Conservation (phyloP, 2,797 vertebrate species). For the Calcarius lapponicus region DNA sequence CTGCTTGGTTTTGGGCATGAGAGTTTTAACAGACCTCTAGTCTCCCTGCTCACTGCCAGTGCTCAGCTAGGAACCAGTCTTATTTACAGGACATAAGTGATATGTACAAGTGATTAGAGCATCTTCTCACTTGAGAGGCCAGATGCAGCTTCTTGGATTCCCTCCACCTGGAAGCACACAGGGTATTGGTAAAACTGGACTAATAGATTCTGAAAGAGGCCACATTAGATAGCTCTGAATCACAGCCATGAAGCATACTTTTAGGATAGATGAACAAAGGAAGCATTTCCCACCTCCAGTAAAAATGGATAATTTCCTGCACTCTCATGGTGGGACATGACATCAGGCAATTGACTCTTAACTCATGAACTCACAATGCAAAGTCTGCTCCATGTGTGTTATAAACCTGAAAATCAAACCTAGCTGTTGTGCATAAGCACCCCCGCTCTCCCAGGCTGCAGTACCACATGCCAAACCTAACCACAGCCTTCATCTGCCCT, state of each 20-base stretch:
- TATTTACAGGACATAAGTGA: not conserved
- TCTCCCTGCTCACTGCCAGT: not conserved
- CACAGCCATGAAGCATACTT: not conserved
- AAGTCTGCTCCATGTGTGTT: not conserved
- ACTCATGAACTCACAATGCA: not conserved
- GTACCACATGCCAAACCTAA: fast-evolving
- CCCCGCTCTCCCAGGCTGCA: not conserved
- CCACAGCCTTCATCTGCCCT: fast-evolving
- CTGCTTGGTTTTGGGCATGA: not conserved
- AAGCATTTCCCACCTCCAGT: not conserved
- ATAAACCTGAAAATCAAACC: not conserved
- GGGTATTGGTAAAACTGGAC: not conserved
- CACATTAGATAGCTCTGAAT: not conserved
- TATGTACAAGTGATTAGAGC: not conserved
- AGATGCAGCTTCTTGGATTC: not conserved
- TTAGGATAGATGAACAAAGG: not conserved
- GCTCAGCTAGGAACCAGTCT: not conserved
- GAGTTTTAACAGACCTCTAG: not conserved
- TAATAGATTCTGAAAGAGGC: not conserved
- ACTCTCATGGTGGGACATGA: not conserved
- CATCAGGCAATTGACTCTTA: not conserved
- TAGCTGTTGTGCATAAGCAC: not conserved
- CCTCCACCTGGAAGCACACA: not conserved
- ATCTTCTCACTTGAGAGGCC: not conserved
- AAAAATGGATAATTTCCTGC: not conserved